These are phyloP conservation scores for Rhabdomys pumilio DNA, from an alignment of 2,797 vertebrate species.

Conservation along the genomic window DNA sequence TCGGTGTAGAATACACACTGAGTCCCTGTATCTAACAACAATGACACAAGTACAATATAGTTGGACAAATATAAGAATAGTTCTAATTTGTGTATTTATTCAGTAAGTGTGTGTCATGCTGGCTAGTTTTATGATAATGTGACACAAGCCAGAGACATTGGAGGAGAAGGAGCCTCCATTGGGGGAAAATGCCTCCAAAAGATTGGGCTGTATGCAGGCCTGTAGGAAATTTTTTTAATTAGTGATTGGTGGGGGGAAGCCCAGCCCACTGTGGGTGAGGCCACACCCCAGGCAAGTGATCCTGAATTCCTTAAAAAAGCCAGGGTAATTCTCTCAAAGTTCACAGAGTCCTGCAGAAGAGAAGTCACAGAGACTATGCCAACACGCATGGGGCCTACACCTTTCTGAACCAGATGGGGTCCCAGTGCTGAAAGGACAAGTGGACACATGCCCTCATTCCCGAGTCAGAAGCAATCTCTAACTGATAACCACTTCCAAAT, in stretches of 20 bases:
- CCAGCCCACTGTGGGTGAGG: too few relatives aligned
- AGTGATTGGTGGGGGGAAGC: neutral
- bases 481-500: neutral
- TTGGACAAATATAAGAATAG: neutral
- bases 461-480: neutral
- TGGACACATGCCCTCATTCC: neutral
- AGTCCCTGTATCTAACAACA: neutral
- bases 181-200: too few relatives aligned
- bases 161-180: neutral
- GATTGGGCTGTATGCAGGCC: neutral
- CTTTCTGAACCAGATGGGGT: neutral
- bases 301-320: neutral
- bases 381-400: too few relatives aligned
- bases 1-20: neutral
- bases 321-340: neutral
- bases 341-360: neutral
- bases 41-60: neutral
- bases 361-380: neutral
- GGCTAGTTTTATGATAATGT: neutral
- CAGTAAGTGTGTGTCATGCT: neutral
- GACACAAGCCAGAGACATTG: neutral
- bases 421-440: neutral
- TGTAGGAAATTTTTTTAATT: neutral
- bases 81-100: conserved; percentile 10
- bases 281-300: neutral